Conservation (phyloP, 64 coral and sea anemone species). For the Montipora capricornis region DNA sequence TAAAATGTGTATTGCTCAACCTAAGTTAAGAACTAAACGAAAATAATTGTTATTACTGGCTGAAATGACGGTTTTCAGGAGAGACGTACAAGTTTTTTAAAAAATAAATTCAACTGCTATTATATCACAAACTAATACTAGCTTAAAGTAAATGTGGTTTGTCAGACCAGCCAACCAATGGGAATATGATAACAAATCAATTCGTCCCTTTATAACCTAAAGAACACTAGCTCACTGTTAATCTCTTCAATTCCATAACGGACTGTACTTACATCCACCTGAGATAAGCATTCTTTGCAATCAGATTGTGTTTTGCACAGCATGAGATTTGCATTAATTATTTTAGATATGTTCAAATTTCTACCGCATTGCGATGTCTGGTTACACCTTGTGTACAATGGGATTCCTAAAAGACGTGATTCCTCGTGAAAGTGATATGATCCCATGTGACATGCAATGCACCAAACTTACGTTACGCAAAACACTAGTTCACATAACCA, state of each 20-base stretch:
- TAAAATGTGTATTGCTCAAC: not conserved
- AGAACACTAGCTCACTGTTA: not conserved
- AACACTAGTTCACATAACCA: no score
- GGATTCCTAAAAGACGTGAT: no score
- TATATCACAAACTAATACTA: not conserved
- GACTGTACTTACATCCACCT: not conserved
- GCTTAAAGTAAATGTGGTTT: not conserved
- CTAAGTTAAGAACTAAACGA: not conserved
- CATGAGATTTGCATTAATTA: no score
- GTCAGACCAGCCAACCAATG: conserved; percentile 28
- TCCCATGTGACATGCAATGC: no score
- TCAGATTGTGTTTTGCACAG: no score
- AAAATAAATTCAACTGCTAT: not conserved
- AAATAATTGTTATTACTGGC: not conserved
- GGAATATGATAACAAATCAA: not conserved
- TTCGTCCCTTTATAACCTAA: not conserved
- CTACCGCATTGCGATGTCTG: not conserved
- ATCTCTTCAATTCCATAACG: not conserved
- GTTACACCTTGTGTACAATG: not conserved
- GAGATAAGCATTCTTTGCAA: not conserved
- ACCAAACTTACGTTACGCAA: no score
- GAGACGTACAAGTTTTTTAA: not conserved
- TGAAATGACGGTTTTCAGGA: not conserved
- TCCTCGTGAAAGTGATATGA: no score
- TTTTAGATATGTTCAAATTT: no score